Evolutionary conservation across 2,888 invertebrate species (phyloP).

Genomic region (Allygus modestus): DNA sequence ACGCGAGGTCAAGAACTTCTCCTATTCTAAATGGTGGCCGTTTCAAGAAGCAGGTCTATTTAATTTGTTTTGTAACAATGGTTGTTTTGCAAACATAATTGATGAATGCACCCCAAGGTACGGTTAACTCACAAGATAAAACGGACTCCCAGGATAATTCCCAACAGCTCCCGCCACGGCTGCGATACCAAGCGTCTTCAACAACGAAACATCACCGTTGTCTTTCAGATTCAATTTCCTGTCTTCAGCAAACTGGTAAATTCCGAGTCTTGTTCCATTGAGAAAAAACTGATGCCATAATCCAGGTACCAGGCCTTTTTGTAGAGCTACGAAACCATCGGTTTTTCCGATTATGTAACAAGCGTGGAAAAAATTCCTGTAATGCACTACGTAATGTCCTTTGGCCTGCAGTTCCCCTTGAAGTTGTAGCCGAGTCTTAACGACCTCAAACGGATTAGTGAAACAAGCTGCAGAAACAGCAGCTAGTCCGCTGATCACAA

Average conservation of each 20-base stretch:
- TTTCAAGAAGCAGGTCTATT: no score
- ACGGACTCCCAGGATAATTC: slow-evolving; percentile 89
- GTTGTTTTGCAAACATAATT: no score
- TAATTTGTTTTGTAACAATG: no score
- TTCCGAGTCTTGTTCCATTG: slow-evolving; percentile 87
- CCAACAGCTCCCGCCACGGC: slow-evolving; percentile 89
- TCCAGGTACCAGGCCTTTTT: slow-evolving; percentile 87
- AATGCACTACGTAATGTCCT: slow-evolving; percentile 85
- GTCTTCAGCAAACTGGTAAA: slow-evolving; percentile 85
- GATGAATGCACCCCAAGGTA: no score
- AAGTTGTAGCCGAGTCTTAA: slow-evolving; percentile 93
- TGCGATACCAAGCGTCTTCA: slow-evolving; percentile 83
- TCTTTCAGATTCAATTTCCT: slow-evolving; percentile 79
- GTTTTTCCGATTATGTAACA: slow-evolving; percentile 86
- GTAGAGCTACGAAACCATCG: slow-evolving; percentile 88
- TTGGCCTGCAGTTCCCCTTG: slow-evolving; percentile 89
- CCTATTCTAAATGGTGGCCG: no score
- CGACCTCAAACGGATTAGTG: slow-evolving; percentile 94
- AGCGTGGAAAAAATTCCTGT: slow-evolving; percentile 88
- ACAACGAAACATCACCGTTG: slow-evolving; percentile 82
- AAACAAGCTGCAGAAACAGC: slow-evolving; percentile 90
- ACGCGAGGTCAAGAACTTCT: no score
- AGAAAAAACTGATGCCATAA: slow-evolving; percentile 92
- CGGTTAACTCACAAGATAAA: slow-evolving; percentile 90
- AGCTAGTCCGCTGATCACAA: slow-evolving; percentile 86